Percentiles rank a stretch among this genome's conserved stretches.
Evolutionary conservation across 2,888 invertebrate genomes (phyloP).

Genomic region (Priocnemis perturbator): DNA sequence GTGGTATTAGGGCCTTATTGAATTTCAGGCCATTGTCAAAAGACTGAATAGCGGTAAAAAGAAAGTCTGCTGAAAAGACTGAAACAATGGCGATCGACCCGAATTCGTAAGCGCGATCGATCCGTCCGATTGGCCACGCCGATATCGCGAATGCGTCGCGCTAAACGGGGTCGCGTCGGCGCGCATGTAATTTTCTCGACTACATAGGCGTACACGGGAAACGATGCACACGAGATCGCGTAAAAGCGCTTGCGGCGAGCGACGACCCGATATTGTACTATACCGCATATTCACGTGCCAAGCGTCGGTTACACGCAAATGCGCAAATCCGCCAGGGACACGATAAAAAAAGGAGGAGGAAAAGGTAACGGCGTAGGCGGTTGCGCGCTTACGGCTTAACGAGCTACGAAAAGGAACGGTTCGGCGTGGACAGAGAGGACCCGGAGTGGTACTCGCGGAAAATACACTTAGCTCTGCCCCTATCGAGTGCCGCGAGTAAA

Average conservation of each 20-base stretch:
- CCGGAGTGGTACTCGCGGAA: neutral
- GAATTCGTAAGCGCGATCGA: neutral
- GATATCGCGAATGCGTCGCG: too few species aligned
- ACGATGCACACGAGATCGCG: conserved; percentile 1
- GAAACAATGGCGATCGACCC: neutral
- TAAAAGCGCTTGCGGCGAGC: conserved; percentile 6
- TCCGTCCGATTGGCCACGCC: too few species aligned
- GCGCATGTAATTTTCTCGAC: too few species aligned
- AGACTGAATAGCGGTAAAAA: too few species aligned
- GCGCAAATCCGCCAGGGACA: too few species aligned
- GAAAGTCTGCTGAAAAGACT: too few species aligned
- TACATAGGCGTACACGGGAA: too few species aligned
- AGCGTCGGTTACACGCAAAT: conserved; percentile 7
- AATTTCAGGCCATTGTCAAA: too few species aligned
- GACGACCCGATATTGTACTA: neutral
- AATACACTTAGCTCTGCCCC: neutral
- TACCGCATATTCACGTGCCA: conserved; percentile 1
- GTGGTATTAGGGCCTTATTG: too few species aligned
- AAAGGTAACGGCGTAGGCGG: neutral
- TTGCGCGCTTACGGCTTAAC: neutral
- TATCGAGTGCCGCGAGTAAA: conserved; percentile 8
- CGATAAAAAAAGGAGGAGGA: neutral
- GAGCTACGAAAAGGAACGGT: neutral
- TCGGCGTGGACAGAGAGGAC: neutral
- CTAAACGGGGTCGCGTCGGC: too few species aligned